A percentile compares a stretch with the other conserved stretches of the same genome.
Conservation (phyloP, 2,888 invertebrate genomes). For the Synergus itoensis region DNA sequence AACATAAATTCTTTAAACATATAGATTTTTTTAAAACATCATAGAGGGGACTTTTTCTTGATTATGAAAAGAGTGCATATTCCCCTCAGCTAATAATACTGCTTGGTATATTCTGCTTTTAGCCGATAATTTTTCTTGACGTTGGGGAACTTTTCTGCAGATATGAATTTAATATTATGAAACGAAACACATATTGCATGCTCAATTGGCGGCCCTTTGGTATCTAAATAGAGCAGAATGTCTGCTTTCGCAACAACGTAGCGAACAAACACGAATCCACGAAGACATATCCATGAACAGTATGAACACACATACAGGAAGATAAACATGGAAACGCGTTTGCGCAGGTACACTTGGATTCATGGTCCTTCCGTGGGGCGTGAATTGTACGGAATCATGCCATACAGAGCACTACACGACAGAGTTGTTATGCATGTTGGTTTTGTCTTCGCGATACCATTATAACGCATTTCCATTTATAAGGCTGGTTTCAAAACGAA, state of each 20-base stretch:
- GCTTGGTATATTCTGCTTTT: too few species aligned
- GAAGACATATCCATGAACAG: slow-evolving; percentile 1
- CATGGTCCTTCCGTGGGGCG: slow-evolving; percentile 43
- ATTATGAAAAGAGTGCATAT: too few species aligned
- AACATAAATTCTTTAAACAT: too few species aligned
- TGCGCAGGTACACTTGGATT: slow-evolving; percentile 38
- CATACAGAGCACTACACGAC: slow-evolving; percentile 4
- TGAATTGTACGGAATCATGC: slow-evolving; percentile 55
- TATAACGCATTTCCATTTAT: slow-evolving; percentile 64
- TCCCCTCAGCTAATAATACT: too few species aligned
- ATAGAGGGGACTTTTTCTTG: too few species aligned
- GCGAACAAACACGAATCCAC: slow-evolving; percentile 18
- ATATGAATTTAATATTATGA: neutral
- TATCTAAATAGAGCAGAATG: slow-evolving; percentile 33
- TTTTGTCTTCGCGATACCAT: slow-evolving; percentile 65
- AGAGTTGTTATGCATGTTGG: slow-evolving; percentile 43
- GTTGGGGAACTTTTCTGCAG: neutral
- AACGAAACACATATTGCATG: neutral
- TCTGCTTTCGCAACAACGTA: slow-evolving; percentile 24
- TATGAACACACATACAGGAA: slow-evolving; percentile 21
- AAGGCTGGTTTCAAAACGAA: slow-evolving; percentile 51
- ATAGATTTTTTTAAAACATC: too few species aligned
- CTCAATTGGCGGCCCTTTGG: slow-evolving; percentile 28
- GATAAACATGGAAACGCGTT: slow-evolving; percentile 29
- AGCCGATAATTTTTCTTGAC: neutral